These are phyloP conservation scores for Pseudorhiza aurosa DNA, from an alignment of 30 jellyfish, hydroid and myxozoan species.

Conservation along the genomic window DNA sequence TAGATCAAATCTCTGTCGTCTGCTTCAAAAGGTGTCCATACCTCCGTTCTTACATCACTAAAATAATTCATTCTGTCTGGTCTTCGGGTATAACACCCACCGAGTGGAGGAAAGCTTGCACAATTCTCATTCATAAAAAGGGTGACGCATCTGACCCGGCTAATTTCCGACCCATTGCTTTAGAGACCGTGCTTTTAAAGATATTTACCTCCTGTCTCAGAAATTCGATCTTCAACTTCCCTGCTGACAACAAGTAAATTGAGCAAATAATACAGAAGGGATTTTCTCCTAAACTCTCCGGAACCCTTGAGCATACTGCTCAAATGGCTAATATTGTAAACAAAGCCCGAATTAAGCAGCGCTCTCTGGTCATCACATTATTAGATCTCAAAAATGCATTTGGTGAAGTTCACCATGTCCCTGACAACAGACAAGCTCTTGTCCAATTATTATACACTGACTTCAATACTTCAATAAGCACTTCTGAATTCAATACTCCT, in stretches of 20 bases:
- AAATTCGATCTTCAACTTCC: slow-evolving; percentile 19
- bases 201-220: slow-evolving; percentile 26
- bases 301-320: slow-evolving; percentile 52
- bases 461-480: slow-evolving; percentile 4
- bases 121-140: slow-evolving; percentile 25
- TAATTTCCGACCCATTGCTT: slow-evolving; percentile 22
- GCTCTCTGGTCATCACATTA: slow-evolving; percentile 22
- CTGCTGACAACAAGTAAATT: background rate
- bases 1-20: background rate
- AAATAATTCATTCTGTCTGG: slow-evolving; percentile 18
- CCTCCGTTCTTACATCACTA: slow-evolving; percentile 4
- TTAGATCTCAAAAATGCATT: slow-evolving; percentile 17
- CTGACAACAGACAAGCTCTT: background rate
- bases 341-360: slow-evolving; percentile 35
- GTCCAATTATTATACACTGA: slow-evolving; percentile 20
- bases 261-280: slow-evolving; percentile 28
- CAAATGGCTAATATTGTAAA: slow-evolving; percentile 21
- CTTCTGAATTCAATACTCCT: background rate
- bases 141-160: slow-evolving; percentile 24
- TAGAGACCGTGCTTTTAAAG: slow-evolving; percentile 13
- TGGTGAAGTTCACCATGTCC: slow-evolving; percentile 29
- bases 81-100: background rate
- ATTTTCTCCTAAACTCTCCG: slow-evolving; percentile 7
- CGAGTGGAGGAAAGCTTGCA: slow-evolving; percentile 4
- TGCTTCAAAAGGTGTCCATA: slow-evolving; percentile 3